Conservation (phyloP, 2,113 vertebrate species). For the Chionomys nivalis region DNA sequence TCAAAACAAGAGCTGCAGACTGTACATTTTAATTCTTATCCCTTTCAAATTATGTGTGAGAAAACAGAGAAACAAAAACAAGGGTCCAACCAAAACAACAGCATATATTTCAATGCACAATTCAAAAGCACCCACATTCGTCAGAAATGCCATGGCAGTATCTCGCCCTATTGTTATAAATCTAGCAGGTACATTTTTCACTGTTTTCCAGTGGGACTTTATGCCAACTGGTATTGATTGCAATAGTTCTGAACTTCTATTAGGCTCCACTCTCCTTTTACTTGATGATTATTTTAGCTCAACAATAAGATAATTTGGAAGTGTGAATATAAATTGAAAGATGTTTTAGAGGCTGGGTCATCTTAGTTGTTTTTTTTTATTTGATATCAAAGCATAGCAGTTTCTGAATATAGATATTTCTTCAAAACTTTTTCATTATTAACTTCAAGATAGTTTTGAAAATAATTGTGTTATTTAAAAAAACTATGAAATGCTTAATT, state of each 20-base stretch:
- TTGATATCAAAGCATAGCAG: not conserved
- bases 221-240: conserved; percentile 69
- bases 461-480: conserved; percentile 25
- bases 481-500: conserved; percentile 19
- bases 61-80: conserved; percentile 58
- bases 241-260: conserved; percentile 67
- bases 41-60: conserved; percentile 5
- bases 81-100: conserved; percentile 11
- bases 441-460: conserved; percentile 20
- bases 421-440: not conserved
- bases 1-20: not conserved
- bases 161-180: conserved; percentile 77
- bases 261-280: conserved; percentile 37
- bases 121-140: conserved; percentile 53
- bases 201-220: conserved; percentile 63
- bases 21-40: conserved; percentile 37
- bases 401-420: not conserved
- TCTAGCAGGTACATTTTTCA: conserved; percentile 68
- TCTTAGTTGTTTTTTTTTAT: not conserved
- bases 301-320: conserved; percentile 58
- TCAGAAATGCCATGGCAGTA: conserved; percentile 5
- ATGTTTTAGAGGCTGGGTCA: not conserved
- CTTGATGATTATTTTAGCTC: conserved; percentile 58
- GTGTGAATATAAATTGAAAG: conserved; percentile 54
- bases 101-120: conserved; percentile 51